Conservation (phyloP, 1,140 invertebrate species). For the Heliothis virescens region DNA sequence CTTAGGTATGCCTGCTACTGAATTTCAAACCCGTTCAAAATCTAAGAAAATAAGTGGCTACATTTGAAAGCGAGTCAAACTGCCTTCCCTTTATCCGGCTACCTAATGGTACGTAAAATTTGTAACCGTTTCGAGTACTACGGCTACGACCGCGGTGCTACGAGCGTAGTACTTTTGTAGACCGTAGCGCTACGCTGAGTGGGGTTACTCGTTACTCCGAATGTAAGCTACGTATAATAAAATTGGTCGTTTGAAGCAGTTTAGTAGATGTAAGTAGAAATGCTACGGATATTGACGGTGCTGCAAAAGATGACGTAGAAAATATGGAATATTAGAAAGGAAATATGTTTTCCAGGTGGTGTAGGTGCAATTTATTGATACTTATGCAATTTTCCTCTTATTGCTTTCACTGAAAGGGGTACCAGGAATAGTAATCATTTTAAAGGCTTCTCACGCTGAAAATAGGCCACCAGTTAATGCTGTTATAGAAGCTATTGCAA, state of each 20-base stretch:
- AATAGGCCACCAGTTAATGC: not conserved
- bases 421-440: not conserved
- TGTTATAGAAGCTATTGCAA: not conserved
- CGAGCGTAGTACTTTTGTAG: conserved; percentile 51
- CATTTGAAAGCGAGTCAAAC: conserved; percentile 52
- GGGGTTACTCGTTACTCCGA: conserved; percentile 48
- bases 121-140: conserved; percentile 55
- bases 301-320: conserved; percentile 1
- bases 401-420: not conserved
- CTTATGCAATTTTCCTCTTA: conserved; percentile 20
- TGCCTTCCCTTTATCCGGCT: conserved; percentile 51
- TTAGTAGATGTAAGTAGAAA: conserved; percentile 37
- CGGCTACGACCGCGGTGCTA: conserved; percentile 48
- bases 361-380: conserved; percentile 12
- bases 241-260: conserved; percentile 42
- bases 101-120: conserved; percentile 56
- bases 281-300: conserved; percentile 30
- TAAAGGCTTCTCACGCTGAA: not conserved
- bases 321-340: conserved; percentile 11
- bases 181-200: conserved; percentile 50
- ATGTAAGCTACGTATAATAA: conserved; percentile 45
- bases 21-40: conserved; percentile 47
- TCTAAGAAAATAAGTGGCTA: conserved; percentile 51
- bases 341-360: conserved; percentile 12
- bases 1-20: not conserved